Evolutionary conservation across 2,888 invertebrate species (phyloP), one percentile per base, ranked within the genome.

Genomic region (Drosophila kambysellisi): DNA sequence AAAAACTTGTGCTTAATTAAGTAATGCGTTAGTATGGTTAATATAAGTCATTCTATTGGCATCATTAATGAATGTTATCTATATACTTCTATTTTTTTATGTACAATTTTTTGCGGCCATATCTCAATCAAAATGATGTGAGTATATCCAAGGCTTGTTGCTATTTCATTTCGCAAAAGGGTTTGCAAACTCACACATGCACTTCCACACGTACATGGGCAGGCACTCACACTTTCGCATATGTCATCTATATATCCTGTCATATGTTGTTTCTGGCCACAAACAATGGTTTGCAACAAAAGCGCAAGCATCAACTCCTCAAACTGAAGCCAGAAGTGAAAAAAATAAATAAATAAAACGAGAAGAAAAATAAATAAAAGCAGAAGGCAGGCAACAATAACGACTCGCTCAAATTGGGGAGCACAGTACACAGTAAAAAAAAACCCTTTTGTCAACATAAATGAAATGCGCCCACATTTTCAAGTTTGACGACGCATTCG

Each of bases 401-500:
- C 59, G 60, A 69, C 64, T 67, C 70, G 70, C 62, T 66, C 73
- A 83, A 86, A 86, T 81, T 86, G 83, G 83, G 74, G 60, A 73
- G 67, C 70, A 74, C 70, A 81, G 30, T n/a, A 39, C 37, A 56
- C 17, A 29, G 29, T 7, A 56, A 9, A 30, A 53, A 53, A 43
- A 57, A 83, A 70, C 74, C 73, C 87, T 88, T 86, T 87, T 88
- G 89, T 88, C 89, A 88, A 88, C 79, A 76, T 73, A 88, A 88
- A 87, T 87, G 82, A 87, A 87, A 84, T 82, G 81, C 84, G 89
- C 87, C 88, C 89, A 88, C 87, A 87, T 78, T 86, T 81, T 88
- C 86, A 79, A 88, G 88, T 86, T 85, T 85, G 85, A 74, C 75
- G 85, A 81, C 70, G 73, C 65, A 48, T 54, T 71, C 68, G 52